Evolutionary conservation across 2,113 vertebrate genomes (phyloP).

Genomic region (Pollimyrus isidori): DNA sequence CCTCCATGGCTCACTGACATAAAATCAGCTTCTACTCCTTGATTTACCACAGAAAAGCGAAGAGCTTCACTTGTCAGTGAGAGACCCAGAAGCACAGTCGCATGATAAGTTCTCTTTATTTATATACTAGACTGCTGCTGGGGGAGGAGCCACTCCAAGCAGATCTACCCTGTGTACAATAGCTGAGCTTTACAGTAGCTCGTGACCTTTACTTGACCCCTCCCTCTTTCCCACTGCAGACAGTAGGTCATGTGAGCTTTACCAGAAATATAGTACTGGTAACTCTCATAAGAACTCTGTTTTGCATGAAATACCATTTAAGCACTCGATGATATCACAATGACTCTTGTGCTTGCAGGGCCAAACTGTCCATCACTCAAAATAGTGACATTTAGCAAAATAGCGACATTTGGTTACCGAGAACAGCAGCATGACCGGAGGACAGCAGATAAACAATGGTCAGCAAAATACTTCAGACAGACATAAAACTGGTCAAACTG

Average conservation of each 20-base stretch:
- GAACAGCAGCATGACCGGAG: background rate
- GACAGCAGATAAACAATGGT: background rate
- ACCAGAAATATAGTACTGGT: background rate
- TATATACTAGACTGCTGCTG: slow-evolving; percentile 51
- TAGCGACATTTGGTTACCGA: background rate
- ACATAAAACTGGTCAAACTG: background rate
- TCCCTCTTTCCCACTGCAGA: background rate
- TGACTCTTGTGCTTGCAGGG: background rate
- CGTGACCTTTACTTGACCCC: background rate
- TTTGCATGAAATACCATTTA: background rate
- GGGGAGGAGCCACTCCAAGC: slow-evolving; percentile 48
- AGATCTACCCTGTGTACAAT: slow-evolving; percentile 54
- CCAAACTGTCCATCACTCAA: background rate
- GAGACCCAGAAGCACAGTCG: slow-evolving; percentile 15
- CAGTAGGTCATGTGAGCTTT: background rate
- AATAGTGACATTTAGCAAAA: background rate
- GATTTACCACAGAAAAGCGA: slow-evolving; percentile 33
- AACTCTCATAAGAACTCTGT: background rate
- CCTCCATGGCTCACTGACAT: slow-evolving; percentile 46
- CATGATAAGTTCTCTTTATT: slow-evolving; percentile 30
- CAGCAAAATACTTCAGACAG: background rate
- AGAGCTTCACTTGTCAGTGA: slow-evolving; percentile 26
- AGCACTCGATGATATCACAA: background rate
- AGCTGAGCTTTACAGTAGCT: slow-evolving; percentile 41
- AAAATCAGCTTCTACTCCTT: slow-evolving; percentile 7